Base-by-base conservation (phyloP, 2,888 invertebrate species). In the Noctua pronuba region DNA sequence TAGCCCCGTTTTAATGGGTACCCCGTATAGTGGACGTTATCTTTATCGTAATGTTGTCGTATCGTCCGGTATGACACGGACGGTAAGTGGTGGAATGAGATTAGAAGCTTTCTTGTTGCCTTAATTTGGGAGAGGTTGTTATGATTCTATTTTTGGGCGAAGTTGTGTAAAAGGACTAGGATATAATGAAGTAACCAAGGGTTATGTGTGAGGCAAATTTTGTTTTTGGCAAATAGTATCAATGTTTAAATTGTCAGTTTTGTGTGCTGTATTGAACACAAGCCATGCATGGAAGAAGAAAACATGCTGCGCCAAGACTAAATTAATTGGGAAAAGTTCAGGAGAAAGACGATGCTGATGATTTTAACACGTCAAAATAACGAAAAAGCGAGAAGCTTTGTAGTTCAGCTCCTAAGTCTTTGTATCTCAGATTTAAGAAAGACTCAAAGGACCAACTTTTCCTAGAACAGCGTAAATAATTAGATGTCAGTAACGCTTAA, bases 1-100 rank as follows among this genome's bases (percentile, higher is more conserved):
- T 84, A 77, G 76, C 41, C 69, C 44, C 41, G 76, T 88, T 86
- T 89, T 89, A 89, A 89, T 89, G 86, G 80, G 79, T 65, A 77
- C 67, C 77, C 83, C 68, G 73, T 84, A 70, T 85, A 89, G 87
- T 85, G 86, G 75, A 75, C 75, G 77, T 87, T 88, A 88, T 89
- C 86, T 86, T 87, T 88, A 86, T 84, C 70, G 81, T 79, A 73
- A 75, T 74, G 77, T 73, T 38, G 60, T 62, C 76, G 79, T 76
- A 73, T 79, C 78, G 67, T 74, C 65, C 72, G 60, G 52, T 73
- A 79, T 79, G 78, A 88, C 62, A 78, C 35, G 79, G 77, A 46
- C 44, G 41, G 80, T 80, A 85, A 87, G 67, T 76, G 77, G 55
- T 49, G 67, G 46, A 73, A 71, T 71, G 72, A 77, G 76, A 86